Conservation (phyloP, 2,113 vertebrate genomes). For the Nannobrachium achirus region DNA sequence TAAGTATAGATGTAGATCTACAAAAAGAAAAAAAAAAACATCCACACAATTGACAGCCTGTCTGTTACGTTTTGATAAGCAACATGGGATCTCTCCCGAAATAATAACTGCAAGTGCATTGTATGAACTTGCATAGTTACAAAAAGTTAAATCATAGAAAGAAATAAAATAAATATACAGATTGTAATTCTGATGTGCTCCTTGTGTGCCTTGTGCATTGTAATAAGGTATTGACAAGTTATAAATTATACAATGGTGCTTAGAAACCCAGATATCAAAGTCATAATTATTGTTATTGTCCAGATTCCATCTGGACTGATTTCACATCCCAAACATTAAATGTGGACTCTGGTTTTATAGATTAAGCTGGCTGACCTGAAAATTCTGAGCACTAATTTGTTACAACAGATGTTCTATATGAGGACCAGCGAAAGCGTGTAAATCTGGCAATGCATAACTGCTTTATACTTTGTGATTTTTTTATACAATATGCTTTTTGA, state of each 20-base stretch:
- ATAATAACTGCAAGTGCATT: constrained; percentile 45
- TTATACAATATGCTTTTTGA: constrained; percentile 72
- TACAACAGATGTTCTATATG: constrained; percentile 40
- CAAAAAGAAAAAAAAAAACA: constrained; percentile 31
- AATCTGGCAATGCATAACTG: constrained; percentile 41
- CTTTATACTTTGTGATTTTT: constrained; percentile 77
- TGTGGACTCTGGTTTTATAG: constrained; percentile 37
- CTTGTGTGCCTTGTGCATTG: constrained; percentile 72
- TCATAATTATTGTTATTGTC: constrained; percentile 38
- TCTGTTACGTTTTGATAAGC: constrained; percentile 38
- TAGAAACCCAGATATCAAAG: constrained; percentile 52
- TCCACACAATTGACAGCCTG: constrained; percentile 38
- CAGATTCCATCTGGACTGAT: constrained; percentile 33
- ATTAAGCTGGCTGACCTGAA: background rate
- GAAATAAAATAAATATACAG: background rate
- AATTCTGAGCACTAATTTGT: constrained; percentile 22
- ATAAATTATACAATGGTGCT: constrained; percentile 57
- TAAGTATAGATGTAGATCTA: constrained; percentile 11
- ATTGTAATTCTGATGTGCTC: constrained; percentile 66
- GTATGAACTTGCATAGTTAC: constrained; percentile 30
- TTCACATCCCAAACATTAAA: constrained; percentile 3
- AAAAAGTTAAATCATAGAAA: constrained; percentile 27
- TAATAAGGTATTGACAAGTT: constrained; percentile 56
- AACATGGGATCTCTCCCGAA: constrained; percentile 49
- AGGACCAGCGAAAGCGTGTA: constrained; percentile 56